Evolutionary conservation across 1,140 invertebrate genomes (phyloP), one percentile per base, ranked within the genome.

Genomic region (Zaprionus camerounensis): DNA sequence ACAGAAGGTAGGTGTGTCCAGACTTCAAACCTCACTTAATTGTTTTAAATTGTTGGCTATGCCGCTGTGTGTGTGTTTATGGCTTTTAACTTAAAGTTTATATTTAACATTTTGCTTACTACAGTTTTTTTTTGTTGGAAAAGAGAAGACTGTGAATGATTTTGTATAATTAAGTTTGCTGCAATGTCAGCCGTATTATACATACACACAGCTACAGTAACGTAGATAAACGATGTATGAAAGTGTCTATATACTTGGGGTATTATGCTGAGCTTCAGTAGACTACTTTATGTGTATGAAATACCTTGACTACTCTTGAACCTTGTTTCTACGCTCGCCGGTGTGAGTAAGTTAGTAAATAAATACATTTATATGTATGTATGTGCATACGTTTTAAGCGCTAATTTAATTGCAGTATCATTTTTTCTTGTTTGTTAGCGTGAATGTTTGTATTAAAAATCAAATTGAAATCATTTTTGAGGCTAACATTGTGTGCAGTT

Each of bases 141-240:
- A 7, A 22, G 15, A 51, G 56, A 58, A 22, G 22, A 34, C 44
- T 49, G 31, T 24, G 70, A 57, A 34, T 67, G 55, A 68, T 71
- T 86, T 80, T 41, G 34, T 65, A 65, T 75, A 80, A 86, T 87
- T 86, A 75, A 87, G 69, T 68, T 80, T 71, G 65, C 66, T 67
- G 66, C 80, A 82, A 80, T 82, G 80, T 63, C 77, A 82, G 67
- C 72, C 67, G 57, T 73, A 41, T 17, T 38, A 11, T 59, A 49
- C 17, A 34, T 41, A 36, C 59, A 20, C 31, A 15, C 55, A 9
- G 15, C n/a, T 67, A 26, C 44, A n/a, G 24, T 13, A 69, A n/a
- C 36, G 15, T 31, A 12, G 56, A 13, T 65, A 22, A 15, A 11
- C 61, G 22, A 31, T 67, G 17, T 28, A 56, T 44, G 46, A 31